Percentiles rank a stretch among this genome's conserved stretches.
phyloP scores from a whole-genome alignment of 2,888 invertebrate species.

The Spialia ferax region DNA sequence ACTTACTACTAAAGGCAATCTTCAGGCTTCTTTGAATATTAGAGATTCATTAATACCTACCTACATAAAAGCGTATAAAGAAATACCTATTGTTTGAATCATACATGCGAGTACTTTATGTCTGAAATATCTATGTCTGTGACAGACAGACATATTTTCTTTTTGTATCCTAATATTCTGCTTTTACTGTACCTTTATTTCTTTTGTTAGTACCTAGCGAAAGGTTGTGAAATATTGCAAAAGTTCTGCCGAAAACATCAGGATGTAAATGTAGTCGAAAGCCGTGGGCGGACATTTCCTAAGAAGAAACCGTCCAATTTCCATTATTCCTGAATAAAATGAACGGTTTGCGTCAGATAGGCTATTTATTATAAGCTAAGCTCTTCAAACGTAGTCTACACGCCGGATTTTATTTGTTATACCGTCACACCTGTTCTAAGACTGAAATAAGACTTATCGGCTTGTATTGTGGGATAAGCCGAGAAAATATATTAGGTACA shows the following conservation, averaged over 20 bases:
- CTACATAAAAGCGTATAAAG: too few species aligned
- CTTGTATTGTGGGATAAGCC: neutral
- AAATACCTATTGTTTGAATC: too few species aligned
- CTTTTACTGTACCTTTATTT: neutral
- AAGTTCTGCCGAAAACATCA: constrained; percentile 22
- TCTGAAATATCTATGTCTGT: neutral
- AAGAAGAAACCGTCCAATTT: constrained; percentile 19
- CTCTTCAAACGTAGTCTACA: neutral
- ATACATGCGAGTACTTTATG: neutral
- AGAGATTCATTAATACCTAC: too few species aligned
- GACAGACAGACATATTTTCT: neutral
- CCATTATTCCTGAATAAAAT: constrained; percentile 43
- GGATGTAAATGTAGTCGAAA: constrained; percentile 29
- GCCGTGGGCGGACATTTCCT: constrained; percentile 26
- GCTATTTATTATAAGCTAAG: constrained; percentile 45
- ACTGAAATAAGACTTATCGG: neutral
- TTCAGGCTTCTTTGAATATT: too few species aligned
- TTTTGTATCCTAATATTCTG: neutral
- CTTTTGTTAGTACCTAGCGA: neutral
- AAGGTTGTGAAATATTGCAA: constrained; percentile 28
- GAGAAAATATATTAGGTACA: neutral
- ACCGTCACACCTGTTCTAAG: constrained; percentile 3
- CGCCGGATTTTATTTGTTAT: constrained; percentile 16
- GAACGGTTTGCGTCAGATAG: constrained; percentile 35
- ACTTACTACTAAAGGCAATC: too few species aligned